These are phyloP conservation scores for Mesoligia furuncula DNA, from an alignment of 2,888 invertebrate species.

Conservation along the genomic window DNA sequence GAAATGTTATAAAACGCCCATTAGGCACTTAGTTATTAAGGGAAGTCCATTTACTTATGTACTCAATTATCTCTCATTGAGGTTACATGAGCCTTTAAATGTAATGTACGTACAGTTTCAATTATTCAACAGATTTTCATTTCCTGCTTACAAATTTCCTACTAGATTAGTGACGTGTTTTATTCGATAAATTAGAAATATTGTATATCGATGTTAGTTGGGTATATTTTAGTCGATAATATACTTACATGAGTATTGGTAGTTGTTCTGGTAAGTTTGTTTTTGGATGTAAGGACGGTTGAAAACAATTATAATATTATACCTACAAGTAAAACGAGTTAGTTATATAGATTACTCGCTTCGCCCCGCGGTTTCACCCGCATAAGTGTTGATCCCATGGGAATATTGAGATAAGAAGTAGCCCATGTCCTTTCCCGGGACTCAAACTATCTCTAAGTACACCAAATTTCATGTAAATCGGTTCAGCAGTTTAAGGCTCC, in stretches of 20 bases:
- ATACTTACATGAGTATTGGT: neutral
- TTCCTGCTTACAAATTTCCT: conserved; percentile 40
- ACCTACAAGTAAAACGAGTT: neutral
- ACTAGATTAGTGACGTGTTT: conserved; percentile 16
- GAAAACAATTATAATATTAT: neutral
- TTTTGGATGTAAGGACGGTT: conserved; percentile 25
- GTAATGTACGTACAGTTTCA: conserved; percentile 17
- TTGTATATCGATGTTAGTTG: conserved; percentile 35
- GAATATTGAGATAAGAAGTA: too few species aligned
- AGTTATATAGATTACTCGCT: neutral
- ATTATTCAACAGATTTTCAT: conserved; percentile 45
- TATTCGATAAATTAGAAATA: conserved; percentile 41
- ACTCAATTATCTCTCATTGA: conserved; percentile 37
- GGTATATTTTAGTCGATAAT: conserved; percentile 5
- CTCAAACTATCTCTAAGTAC: too few species aligned
- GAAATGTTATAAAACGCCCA: conserved; percentile 39
- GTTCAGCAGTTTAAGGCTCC: too few species aligned
- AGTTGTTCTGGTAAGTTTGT: conserved; percentile 14
- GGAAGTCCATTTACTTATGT: conserved; percentile 27
- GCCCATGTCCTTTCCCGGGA: too few species aligned
- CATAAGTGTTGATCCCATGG: too few species aligned
- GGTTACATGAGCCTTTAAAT: conserved; percentile 28
- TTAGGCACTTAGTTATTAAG: conserved; percentile 24
- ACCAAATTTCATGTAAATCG: too few species aligned
- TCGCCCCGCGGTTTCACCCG: too few species aligned